Evolutionary conservation across 2,888 invertebrate genomes (phyloP).

Genomic region (Anaspis maculata): DNA sequence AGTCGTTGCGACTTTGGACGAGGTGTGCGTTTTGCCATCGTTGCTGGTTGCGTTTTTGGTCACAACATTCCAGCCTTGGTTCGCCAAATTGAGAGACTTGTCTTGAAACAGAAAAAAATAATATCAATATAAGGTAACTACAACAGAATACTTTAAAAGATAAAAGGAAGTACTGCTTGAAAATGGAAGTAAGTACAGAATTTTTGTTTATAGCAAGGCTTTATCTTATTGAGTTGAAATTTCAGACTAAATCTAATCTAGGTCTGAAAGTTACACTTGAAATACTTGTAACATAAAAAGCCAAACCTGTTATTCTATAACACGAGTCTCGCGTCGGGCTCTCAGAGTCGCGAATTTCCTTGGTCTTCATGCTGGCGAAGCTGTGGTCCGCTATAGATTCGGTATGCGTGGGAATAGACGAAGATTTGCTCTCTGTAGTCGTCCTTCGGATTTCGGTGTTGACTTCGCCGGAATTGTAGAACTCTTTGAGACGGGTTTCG

Average conservation of each 20-base stretch:
- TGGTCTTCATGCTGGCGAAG: conserved; percentile 68
- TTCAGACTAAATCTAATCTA: neutral
- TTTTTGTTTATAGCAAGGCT: too few relatives aligned
- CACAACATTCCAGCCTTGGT: conserved; percentile 57
- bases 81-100: too few relatives aligned
- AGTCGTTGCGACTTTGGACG: conserved; percentile 54
- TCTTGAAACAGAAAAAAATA: too few relatives aligned
- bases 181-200: too few relatives aligned
- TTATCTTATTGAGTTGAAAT: too few relatives aligned
- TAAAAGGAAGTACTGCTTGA: too few relatives aligned
- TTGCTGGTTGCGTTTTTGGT: conserved; percentile 53
- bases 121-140: too few relatives aligned
- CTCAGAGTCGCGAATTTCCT: conserved; percentile 71
- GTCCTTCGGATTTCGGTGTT: conserved; percentile 24
- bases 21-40: conserved; percentile 56
- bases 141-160: too few relatives aligned
- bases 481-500: conserved; percentile 68
- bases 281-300: neutral
- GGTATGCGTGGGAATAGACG: conserved; percentile 45
- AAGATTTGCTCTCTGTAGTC: conserved; percentile 17
- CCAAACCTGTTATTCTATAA: conserved; percentile 28
- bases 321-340: conserved; percentile 58
- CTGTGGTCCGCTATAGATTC: conserved; percentile 67
- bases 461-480: conserved; percentile 47
- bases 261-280: neutral